Percentiles rank a stretch among this genome's conserved stretches.
phyloP scores from a whole-genome alignment of 2,797 vertebrate species.

The Rhynchonycteris naso region DNA sequence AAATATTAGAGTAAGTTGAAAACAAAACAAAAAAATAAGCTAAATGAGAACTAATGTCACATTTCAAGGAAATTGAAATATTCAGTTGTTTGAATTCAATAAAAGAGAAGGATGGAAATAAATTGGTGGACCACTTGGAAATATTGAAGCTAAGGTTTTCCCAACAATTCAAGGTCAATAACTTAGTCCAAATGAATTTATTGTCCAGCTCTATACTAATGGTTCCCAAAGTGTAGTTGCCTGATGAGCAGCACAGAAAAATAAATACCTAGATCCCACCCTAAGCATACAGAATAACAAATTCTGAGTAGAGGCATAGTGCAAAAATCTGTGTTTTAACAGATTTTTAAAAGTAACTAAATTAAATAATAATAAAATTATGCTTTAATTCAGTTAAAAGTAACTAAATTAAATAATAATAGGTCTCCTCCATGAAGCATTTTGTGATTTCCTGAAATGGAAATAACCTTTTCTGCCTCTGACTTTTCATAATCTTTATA shows the following conservation, averaged over 20 bases:
- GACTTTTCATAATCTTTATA: not conserved
- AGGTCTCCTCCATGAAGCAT: not conserved
- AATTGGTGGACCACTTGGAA: not conserved
- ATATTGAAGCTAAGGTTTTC: not conserved
- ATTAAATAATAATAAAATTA: conserved; percentile 25
- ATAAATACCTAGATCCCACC: not conserved
- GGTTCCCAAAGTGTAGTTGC: not conserved
- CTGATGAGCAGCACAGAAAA: not conserved
- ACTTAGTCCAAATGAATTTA: not conserved
- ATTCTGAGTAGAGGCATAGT: not conserved
- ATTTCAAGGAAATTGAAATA: conserved; percentile 12
- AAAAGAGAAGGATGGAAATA: not conserved
- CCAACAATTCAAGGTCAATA: not conserved
- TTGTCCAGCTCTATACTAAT: not conserved
- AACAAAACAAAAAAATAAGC: not conserved
- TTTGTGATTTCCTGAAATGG: not conserved
- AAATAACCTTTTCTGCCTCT: not conserved
- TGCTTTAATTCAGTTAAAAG: too few species aligned
- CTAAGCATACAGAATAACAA: not conserved
- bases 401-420: conserved; percentile 30
- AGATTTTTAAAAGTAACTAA: not conserved
- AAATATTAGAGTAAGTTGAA: not conserved
- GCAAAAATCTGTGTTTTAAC: not conserved
- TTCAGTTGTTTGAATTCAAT: not conserved
- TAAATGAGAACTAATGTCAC: not conserved